These are phyloP conservation scores for Centruroides vittatus DNA, from an alignment of 1,140 invertebrate genomes.

Conservation along the genomic window DNA sequence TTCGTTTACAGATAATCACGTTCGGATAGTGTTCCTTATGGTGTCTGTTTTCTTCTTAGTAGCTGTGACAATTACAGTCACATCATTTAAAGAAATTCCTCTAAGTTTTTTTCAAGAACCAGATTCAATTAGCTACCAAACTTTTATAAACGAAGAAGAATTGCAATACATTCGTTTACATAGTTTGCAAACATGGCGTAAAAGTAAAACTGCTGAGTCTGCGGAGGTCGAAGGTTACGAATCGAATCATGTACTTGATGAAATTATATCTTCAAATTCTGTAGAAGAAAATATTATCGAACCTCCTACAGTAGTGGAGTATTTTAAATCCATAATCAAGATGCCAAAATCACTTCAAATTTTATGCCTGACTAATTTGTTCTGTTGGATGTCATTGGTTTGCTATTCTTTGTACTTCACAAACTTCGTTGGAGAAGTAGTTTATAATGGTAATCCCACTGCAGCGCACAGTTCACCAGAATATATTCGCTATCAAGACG, in stretches of 20 bases:
- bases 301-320: constrained; percentile 39
- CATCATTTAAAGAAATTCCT: constrained; percentile 77
- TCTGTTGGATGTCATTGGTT: constrained; percentile 95
- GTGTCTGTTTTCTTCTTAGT: constrained; percentile 72
- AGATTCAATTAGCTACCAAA: not conserved
- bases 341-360: constrained; percentile 76
- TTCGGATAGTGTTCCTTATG: constrained; percentile 74
- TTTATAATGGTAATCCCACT: constrained; percentile 81
- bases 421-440: constrained; percentile 89
- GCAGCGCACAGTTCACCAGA: constrained; percentile 46
- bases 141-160: too few relatives aligned
- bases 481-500: constrained; percentile 61
- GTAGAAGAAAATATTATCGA: too few relatives aligned
- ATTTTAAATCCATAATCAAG: constrained; percentile 70
- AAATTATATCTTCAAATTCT: not conserved
- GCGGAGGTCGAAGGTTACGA: not conserved
- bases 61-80: constrained; percentile 63
- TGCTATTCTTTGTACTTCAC: constrained; percentile 95
- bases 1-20: constrained; percentile 67
- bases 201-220: not conserved
- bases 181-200: too few relatives aligned
- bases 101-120: constrained; percentile 37
- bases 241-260: not conserved
- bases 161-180: too few relatives aligned
- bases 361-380: constrained; percentile 84